Evolutionary conservation across 53 echinoderm and acorn worm species (phyloP).

Genomic region (Pentamera pediparva): DNA sequence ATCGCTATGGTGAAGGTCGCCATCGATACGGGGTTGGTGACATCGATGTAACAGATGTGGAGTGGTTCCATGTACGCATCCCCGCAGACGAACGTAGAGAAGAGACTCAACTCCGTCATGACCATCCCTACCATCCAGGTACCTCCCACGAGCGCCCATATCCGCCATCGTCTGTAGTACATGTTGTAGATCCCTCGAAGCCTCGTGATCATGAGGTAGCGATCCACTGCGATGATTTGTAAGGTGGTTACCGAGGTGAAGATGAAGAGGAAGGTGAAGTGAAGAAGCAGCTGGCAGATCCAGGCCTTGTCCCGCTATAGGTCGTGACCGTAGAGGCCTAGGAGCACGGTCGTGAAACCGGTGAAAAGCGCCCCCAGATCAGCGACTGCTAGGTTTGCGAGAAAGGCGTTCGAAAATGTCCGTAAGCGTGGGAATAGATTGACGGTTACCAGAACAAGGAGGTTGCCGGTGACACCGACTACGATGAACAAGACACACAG

Average conservation of each 20-base stretch:
- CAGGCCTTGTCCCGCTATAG: neutral
- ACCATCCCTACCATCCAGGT: constrained; percentile 3
- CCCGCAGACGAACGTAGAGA: neutral
- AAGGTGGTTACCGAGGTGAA: constrained; percentile 13
- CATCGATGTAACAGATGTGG: neutral
- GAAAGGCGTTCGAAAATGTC: constrained; percentile 8
- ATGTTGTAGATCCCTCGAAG: neutral
- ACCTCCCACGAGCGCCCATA: neutral
- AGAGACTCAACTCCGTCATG: neutral
- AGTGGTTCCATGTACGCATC: constrained; percentile 10
- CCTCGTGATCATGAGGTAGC: constrained; percentile 22
- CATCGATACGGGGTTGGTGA: neutral
- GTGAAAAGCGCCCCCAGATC: constrained; percentile 6
- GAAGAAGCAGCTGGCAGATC: constrained; percentile 4
- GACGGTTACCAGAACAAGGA: neutral
- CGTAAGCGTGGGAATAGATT: neutral
- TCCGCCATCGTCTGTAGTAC: neutral
- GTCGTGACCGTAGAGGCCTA: neutral
- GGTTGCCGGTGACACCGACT: neutral
- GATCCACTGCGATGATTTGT: constrained; percentile 14
- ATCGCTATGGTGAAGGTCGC: neutral
- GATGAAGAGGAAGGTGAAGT: neutral
- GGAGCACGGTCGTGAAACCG: neutral
- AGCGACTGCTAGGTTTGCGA: neutral
- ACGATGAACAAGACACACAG: neutral